Conservation (phyloP, 1,140 invertebrate genomes). For the Drosophila quadrilineata region DNA sequence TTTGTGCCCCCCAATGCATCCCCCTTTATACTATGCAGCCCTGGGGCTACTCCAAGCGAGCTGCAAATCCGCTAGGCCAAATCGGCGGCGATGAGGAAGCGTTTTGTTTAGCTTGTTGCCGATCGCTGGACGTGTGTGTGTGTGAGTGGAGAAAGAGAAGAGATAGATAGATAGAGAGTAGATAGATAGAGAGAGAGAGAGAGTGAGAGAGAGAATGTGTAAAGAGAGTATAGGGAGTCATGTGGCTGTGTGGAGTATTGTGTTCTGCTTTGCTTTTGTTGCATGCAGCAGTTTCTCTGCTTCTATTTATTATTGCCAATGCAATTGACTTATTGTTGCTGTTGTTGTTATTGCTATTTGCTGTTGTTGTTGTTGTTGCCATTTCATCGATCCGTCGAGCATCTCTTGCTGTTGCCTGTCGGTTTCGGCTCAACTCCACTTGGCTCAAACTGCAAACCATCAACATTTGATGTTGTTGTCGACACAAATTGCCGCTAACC, state of each 20-base stretch:
- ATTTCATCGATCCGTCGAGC: conserved; percentile 43
- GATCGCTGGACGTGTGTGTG: conserved; percentile 58
- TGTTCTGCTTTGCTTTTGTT: conserved; percentile 38
- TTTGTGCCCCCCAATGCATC: neutral
- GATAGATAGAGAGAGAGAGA: neutral
- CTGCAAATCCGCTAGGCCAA: conserved; percentile 65
- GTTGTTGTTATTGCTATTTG: conserved; percentile 19
- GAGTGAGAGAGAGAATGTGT: neutral
- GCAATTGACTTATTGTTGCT: conserved; percentile 71
- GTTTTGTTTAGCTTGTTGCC: conserved; percentile 75
- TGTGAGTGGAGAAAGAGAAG: conserved; percentile 1
- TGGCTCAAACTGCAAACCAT: too few species aligned
- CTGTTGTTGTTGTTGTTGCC: conserved; percentile 22
- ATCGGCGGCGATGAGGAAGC: conserved; percentile 67
- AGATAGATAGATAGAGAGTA: neutral
- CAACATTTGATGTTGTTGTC: conserved; percentile 53
- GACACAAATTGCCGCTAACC: conserved; percentile 74
- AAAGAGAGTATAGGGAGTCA: neutral
- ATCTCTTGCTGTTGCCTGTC: conserved; percentile 28
- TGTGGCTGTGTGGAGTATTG: too few species aligned
- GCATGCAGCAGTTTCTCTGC: conserved; percentile 53
- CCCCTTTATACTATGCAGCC: conserved; percentile 33
- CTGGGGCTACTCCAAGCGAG: too few species aligned
- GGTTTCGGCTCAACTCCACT: conserved; percentile 53
- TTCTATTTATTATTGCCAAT: conserved; percentile 67